phyloP scores from a whole-genome alignment of 2,888 invertebrate species.

The Oligia strigilis region DNA sequence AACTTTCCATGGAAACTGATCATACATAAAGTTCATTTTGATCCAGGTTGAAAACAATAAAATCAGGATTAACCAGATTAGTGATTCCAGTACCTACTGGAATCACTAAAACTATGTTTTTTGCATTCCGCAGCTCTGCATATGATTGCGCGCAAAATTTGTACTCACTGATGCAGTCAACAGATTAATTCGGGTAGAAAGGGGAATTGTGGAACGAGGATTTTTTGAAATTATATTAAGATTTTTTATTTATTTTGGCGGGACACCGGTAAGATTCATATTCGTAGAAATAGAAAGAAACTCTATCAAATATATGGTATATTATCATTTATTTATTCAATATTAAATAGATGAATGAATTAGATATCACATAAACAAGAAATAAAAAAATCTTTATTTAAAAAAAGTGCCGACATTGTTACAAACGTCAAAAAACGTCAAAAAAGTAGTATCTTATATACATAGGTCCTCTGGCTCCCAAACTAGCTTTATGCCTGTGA shows the following conservation, averaged over 20 bases:
- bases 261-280: neutral
- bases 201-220: slow-evolving; percentile 2
- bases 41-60: neutral
- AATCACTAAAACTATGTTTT: slow-evolving; percentile 9
- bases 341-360: neutral
- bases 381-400: no score
- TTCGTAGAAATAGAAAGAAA: neutral
- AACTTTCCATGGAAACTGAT: no score
- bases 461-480: neutral
- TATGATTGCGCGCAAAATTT: slow-evolving; percentile 33
- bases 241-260: neutral
- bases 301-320: neutral
- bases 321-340: no score
- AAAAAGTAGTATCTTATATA: neutral
- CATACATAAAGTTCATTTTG: neutral
- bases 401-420: no score
- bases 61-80: neutral
- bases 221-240: neutral
- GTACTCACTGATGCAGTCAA: slow-evolving; percentile 32
- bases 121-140: slow-evolving; percentile 7
- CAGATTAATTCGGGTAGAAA: slow-evolving; percentile 27
- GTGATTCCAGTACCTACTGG: neutral
- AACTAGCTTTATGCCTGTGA: neutral
- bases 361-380: no score
- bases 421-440: no score